Base-by-base conservation (phyloP, 2,888 invertebrate genomes). In the Ceraclea dissimilis region DNA sequence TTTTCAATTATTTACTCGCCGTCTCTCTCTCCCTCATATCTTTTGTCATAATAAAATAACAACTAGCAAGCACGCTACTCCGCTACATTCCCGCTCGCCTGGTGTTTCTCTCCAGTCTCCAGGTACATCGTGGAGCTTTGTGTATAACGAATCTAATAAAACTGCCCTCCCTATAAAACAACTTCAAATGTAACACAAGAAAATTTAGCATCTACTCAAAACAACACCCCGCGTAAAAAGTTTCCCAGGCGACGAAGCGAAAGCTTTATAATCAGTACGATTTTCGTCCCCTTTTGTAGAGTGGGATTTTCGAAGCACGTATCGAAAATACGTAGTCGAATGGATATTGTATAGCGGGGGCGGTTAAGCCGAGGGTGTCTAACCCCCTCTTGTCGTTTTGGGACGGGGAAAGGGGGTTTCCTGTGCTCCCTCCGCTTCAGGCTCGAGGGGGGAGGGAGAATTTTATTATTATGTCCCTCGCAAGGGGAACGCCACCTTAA, bases 341-440 rank as follows among this genome's bases (percentile, higher is more conserved):
- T n/a, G n/a, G n/a, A n/a, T n/a, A n/a, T n/a, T n/a, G 49, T 49
- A 46, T 46, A 33, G 57, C 48, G 58, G 58, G 58, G 54, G 51
- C 44, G 49, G 20, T 33, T 49, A 49, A 22, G 49, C n/a, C 26
- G 33, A 50, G 44, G 54, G 54, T 18, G 48, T 44, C 33, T 21
- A 20, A n/a, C 56, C 51, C 56, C 51, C 48, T 21, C 33, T 16
- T 39, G 34, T 16, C 39, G 20, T 19, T 20, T 10, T 44, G 39
- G 49, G 48, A 20, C 10, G 52, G 39, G 33, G 55, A 57, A 49
- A 54, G 59, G 59, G 52, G 39, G 39, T 39, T 13, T 39, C 58
- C 52, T 52, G 43, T 48, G 63, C 63, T 63, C 63, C 63, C 60
- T 21, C 65, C 51, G 56, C 59, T 52, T 52, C 49, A 52, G 52